Evolutionary conservation across 2,113 vertebrate species (phyloP), one percentile per base, ranked within the genome.

Genomic region (Alethe castanea): DNA sequence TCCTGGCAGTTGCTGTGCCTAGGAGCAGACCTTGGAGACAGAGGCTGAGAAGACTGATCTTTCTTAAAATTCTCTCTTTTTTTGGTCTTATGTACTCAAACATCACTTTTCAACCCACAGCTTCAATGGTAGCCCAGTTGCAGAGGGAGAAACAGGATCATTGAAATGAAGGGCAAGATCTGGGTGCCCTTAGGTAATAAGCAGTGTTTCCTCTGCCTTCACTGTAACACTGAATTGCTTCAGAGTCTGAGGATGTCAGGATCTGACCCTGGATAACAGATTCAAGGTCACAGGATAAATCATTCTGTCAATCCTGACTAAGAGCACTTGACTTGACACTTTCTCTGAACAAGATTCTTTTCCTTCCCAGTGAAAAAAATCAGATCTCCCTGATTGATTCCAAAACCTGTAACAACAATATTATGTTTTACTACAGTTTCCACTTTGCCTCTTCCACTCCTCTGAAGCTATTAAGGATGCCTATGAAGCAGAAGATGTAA

Each of bases 241-340:
- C 31, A 67, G 87, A 83, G 66, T 20, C 35, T 9, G 54, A 79
- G 57, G 52, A 64, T 81, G 72, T 74, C 66, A 60, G 76, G 62
- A 31, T 84, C 52, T 86, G 90, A 91, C 88, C 87, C 87, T 81
- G 92, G 57, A 10, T 59, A 91, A 42, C 65, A 90, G 81, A 81
- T 56, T 93, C 92, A 94, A 96, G 93, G 94, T 96, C 95, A 76
- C 3, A 36, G 52, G 31, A 78, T 35, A 88, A 76, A 90, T 71
- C 31, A 57, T 42, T 53, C 19, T 80, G 67, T 71, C 79, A 71
- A 25, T 52, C 71, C 92, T 73, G 47, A 65, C 35, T 65, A 69
- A 29, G 42, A 88, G 67, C 90, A 85, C 62, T 95, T 88, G 88
- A 79, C 74, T 82, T 85, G 82, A 78, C 57, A 42, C 86, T 78